These are phyloP conservation scores for Falco novaeseelandiae DNA, from an alignment of 2,797 vertebrate genomes.

Conservation along the genomic window DNA sequence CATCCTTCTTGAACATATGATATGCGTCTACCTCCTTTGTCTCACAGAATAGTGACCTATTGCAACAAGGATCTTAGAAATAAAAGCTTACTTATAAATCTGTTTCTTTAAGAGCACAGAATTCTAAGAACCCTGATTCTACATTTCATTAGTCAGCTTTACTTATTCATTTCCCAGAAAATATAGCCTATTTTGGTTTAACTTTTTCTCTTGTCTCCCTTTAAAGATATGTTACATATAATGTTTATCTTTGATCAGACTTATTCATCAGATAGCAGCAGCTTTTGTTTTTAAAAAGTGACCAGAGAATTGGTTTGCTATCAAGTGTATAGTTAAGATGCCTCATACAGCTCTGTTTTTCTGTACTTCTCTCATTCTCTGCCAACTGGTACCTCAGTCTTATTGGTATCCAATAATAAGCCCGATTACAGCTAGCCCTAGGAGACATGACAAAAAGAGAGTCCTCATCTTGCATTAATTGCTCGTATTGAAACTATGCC, in stretches of 20 bases:
- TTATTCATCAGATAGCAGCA: slow-evolving; percentile 24
- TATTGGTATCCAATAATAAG: slow-evolving; percentile 87
- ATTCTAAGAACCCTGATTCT: neutral
- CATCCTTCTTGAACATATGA: neutral
- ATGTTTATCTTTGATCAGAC: slow-evolving; percentile 58
- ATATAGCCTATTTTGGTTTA: neutral
- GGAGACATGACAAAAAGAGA: slow-evolving; percentile 88
- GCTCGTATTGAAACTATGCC: slow-evolving; percentile 99
- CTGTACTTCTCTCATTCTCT: slow-evolving; percentile 76
- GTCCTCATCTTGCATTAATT: slow-evolving; percentile 99
- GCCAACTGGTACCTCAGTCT: slow-evolving; percentile 81
- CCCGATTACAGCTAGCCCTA: slow-evolving; percentile 87
- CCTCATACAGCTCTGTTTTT: slow-evolving; percentile 71
- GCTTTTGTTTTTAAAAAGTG: slow-evolving; percentile 66
- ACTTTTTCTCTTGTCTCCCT: neutral
- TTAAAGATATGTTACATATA: neutral
- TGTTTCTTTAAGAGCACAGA: neutral
- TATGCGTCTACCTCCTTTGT: neutral
- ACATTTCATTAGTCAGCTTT: slow-evolving; percentile 4
- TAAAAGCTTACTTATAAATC: neutral
- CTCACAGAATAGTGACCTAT: neutral
- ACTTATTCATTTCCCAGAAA: neutral
- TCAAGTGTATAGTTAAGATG: slow-evolving; percentile 65
- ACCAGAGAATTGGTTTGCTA: slow-evolving; percentile 67
- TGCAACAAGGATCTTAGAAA: neutral